These are phyloP conservation scores for Taeniopygia guttata DNA, from an alignment of 2,797 vertebrate genomes.

Conservation along the genomic window DNA sequence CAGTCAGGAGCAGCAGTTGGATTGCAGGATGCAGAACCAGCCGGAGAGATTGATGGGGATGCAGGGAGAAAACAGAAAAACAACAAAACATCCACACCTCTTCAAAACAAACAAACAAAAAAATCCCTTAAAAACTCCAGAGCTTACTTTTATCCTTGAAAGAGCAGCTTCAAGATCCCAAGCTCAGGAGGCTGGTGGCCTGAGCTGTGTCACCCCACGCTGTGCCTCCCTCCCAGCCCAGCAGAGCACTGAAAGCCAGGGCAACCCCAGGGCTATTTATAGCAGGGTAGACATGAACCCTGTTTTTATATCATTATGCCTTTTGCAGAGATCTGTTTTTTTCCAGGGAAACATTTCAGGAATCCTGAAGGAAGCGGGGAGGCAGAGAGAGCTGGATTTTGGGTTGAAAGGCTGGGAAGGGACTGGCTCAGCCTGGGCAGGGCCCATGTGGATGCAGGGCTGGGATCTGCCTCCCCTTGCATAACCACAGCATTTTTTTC, in stretches of 20 bases:
- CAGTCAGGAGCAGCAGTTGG: neutral
- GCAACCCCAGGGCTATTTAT: neutral
- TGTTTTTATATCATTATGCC: neutral
- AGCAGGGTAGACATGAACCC: neutral
- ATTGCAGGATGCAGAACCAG: neutral
- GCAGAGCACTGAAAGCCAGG: neutral
- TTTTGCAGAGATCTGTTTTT: neutral
- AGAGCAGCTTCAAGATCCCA: neutral
- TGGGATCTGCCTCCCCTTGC: neutral
- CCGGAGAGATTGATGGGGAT: neutral
- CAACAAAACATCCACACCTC: neutral
- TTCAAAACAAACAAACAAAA: neutral
- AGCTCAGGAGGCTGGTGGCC: neutral
- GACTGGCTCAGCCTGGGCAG: neutral
- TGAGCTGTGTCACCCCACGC: neutral
- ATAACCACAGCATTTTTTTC: constrained; percentile 9
- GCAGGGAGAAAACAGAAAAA: neutral
- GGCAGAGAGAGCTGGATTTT: neutral
- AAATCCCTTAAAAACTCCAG: neutral
- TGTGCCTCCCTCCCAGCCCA: neutral
- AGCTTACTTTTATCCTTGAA: constrained; percentile 9
- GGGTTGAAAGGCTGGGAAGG: neutral
- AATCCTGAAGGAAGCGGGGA: neutral
- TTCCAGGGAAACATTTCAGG: constrained; percentile 1
- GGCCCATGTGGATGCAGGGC: neutral